Conservation (phyloP, 1,140 invertebrate species). For the Episyrphus balteatus region DNA sequence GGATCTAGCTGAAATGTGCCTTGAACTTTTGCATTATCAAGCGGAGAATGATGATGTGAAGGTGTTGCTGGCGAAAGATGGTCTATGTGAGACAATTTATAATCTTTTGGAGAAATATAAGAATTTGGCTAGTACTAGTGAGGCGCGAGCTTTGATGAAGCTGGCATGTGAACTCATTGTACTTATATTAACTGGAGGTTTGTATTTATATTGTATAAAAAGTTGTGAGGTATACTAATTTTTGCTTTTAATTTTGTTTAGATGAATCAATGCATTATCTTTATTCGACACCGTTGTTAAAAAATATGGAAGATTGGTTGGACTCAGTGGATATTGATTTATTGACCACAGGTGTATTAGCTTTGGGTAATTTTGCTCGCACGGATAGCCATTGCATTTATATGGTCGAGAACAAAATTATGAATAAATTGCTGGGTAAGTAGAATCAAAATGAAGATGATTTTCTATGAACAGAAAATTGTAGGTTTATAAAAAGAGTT, state of each 20-base stretch:
- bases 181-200: slow-evolving; percentile 73
- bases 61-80: slow-evolving; percentile 57
- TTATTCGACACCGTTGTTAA: slow-evolving; percentile 44
- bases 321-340: slow-evolving; percentile 60
- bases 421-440: slow-evolving; percentile 57
- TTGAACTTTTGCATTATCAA: slow-evolving; percentile 63
- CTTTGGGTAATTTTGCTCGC: slow-evolving; percentile 81
- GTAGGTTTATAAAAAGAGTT: too few relatives aligned
- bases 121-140: slow-evolving; percentile 47
- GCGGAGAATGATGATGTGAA: slow-evolving; percentile 70
- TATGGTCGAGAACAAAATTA: slow-evolving; percentile 69
- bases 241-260: slow-evolving; percentile 33
- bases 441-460: slow-evolving; percentile 1
- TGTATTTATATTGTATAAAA: slow-evolving; percentile 12
- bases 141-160: slow-evolving; percentile 63
- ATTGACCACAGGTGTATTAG: slow-evolving; percentile 66
- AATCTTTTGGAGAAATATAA: slow-evolving; percentile 61
- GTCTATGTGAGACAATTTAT: slow-evolving; percentile 62
- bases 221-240: not conserved
- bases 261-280: slow-evolving; percentile 78
- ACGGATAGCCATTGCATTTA: slow-evolving; percentile 72
- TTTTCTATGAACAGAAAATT: not conserved
- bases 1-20: slow-evolving; percentile 59
- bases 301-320: slow-evolving; percentile 63
- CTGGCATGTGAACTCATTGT: slow-evolving; percentile 76